Conservation (phyloP, 92 coral and sea anemone genomes). For the Paramuricea clavata region DNA sequence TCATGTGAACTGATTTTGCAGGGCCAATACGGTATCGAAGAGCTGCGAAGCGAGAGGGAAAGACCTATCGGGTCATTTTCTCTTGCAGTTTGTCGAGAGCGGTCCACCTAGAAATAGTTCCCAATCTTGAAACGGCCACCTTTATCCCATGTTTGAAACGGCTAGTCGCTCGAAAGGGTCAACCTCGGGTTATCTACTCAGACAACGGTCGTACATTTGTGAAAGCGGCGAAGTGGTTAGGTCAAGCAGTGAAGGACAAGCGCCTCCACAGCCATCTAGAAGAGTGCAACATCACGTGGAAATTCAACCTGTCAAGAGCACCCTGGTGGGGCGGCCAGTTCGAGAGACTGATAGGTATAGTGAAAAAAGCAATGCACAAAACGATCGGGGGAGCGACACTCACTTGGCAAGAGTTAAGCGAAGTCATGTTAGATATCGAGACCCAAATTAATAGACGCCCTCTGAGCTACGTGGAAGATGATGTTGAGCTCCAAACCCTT, state of each 20-base stretch:
- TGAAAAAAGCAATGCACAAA: too few relatives aligned
- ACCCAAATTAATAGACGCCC: too few relatives aligned
- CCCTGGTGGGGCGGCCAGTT: too few relatives aligned
- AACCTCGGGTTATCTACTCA: too few relatives aligned
- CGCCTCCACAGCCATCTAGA: neutral
- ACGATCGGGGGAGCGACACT: constrained; percentile 15
- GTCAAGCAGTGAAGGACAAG: too few relatives aligned
- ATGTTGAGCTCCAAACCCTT: constrained; percentile 2
- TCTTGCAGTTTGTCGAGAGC: constrained; percentile 39
- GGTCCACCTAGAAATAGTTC: constrained; percentile 21
- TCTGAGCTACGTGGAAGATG: constrained; percentile 15
- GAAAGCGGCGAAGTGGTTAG: too few relatives aligned
- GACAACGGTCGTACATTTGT: too few relatives aligned
- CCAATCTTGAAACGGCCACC: constrained; percentile 20
- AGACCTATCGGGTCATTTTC: constrained; percentile 17
- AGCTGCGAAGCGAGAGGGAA: neutral
- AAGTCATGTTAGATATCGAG: too few relatives aligned
- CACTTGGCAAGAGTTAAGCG: too few relatives aligned
- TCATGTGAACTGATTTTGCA: constrained; percentile 41
- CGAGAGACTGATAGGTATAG: too few relatives aligned
- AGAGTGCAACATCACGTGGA: neutral
- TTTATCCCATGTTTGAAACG: constrained; percentile 13
- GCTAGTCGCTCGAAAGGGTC: constrained; percentile 18
- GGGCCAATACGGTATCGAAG: constrained; percentile 37
- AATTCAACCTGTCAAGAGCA: too few relatives aligned